Conservation (phyloP, 2,113 vertebrate species). For the Arizona elegans region DNA sequence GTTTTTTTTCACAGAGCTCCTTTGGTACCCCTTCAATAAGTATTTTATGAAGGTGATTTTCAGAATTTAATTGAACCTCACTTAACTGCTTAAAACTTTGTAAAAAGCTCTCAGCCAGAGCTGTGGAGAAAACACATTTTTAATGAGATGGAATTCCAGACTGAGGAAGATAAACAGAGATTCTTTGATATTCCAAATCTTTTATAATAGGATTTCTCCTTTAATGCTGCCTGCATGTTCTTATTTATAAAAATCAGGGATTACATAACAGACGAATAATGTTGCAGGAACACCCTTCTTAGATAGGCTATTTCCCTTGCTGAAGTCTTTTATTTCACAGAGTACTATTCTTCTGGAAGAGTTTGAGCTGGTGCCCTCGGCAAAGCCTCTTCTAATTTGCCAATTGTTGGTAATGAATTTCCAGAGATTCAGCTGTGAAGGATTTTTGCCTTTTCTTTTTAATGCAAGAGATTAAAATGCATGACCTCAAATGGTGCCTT, state of each 20-base stretch:
- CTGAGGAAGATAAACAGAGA: conserved; percentile 50
- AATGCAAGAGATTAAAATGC: conserved; percentile 60
- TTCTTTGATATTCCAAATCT: conserved; percentile 39
- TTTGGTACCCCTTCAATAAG: conserved; percentile 37
- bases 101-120: conserved; percentile 34
- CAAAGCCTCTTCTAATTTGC: conserved; percentile 47
- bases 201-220: conserved; percentile 42
- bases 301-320: conserved; percentile 26
- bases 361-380: conserved; percentile 36
- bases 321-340: conserved; percentile 45
- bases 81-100: conserved; percentile 55
- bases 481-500: conserved; percentile 56
- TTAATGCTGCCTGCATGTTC: conserved; percentile 46
- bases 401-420: conserved; percentile 53
- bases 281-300: conserved; percentile 42
- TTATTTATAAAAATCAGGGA: conserved; percentile 52
- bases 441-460: conserved; percentile 38
- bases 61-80: conserved; percentile 49
- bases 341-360: conserved; percentile 17
- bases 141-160: conserved; percentile 27
- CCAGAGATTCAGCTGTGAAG: conserved; percentile 48
- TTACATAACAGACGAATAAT: conserved; percentile 49
- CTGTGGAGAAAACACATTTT: neutral
- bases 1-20: conserved; percentile 37
- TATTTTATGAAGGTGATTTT: conserved; percentile 44